A percentile compares a stretch with the other conserved stretches of the same genome.
phyloP scores from a whole-genome alignment of 2,113 vertebrate species.

The Eurypyga helias region DNA sequence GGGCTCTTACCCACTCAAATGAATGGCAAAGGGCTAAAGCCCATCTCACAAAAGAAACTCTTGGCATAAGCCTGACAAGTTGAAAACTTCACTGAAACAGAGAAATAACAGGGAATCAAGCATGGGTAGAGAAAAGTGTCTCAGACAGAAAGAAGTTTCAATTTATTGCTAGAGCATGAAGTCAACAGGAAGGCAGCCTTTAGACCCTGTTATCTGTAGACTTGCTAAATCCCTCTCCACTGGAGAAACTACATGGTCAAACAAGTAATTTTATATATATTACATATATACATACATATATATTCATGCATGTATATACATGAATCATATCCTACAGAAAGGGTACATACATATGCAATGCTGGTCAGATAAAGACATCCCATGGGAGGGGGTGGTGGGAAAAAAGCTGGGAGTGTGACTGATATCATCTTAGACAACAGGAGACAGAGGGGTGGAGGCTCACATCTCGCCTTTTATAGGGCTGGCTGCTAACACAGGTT shows the following conservation, averaged over 20 bases:
- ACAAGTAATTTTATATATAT: background rate
- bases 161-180: background rate
- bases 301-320: too few species aligned
- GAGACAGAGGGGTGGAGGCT: too few species aligned
- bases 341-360: too few species aligned
- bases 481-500: too few species aligned
- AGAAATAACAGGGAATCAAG: background rate
- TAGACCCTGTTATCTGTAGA: background rate
- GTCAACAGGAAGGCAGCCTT: background rate
- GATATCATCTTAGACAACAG: background rate
- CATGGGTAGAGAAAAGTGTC: background rate
- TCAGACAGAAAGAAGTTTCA: background rate
- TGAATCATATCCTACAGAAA: background rate
- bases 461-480: background rate
- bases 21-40: background rate
- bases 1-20: background rate
- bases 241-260: background rate
- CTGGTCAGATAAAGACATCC: background rate
- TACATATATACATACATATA: background rate
- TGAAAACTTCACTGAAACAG: background rate
- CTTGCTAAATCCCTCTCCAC: background rate
- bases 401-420: background rate
- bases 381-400: background rate
- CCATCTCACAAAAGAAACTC: background rate
- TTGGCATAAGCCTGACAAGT: background rate